A percentile compares a stretch with the other conserved stretches of the same genome.
phyloP scores from a whole-genome alignment of 92 coral and sea anemone species.

The Epizoanthus ramosus region DNA sequence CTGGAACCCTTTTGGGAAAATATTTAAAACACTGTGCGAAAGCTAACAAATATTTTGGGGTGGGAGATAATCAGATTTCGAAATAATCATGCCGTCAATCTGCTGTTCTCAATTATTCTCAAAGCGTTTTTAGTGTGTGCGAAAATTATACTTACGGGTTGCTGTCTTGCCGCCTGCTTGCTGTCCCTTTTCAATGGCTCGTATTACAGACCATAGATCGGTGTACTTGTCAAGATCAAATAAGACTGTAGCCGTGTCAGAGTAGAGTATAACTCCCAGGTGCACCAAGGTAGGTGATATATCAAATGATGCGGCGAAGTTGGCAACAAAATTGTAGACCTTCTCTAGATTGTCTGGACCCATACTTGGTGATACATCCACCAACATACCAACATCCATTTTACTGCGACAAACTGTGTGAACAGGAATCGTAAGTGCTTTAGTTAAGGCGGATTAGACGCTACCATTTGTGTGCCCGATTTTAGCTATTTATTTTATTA shows the following conservation, averaged over 20 bases:
- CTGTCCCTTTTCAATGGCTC: background rate
- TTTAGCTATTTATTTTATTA: no score
- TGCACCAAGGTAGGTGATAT: conserved; percentile 6
- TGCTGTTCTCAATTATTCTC: no score
- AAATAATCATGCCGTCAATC: no score
- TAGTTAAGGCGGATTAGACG: no score
- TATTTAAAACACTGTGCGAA: no score
- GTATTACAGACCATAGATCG: conserved; percentile 20
- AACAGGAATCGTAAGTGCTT: background rate
- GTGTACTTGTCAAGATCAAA: conserved; percentile 15
- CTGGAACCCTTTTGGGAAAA: no score
- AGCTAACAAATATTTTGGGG: no score
- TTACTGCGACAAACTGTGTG: conserved; percentile 25
- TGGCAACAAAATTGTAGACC: conserved; percentile 11
- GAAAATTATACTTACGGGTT: conserved; percentile 3
- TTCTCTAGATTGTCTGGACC: background rate
- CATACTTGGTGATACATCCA: conserved; percentile 12
- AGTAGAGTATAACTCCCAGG: conserved; percentile 19
- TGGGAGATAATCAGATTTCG: no score
- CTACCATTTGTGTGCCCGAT: no score
- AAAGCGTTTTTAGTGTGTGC: no score
- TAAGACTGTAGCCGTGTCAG: conserved; percentile 9
- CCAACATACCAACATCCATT: conserved; percentile 22
- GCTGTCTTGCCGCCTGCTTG: background rate
- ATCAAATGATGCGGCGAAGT: conserved; percentile 17